Evolutionary conservation across 2,113 vertebrate genomes (phyloP).

Genomic region (Phocoena phocoena): DNA sequence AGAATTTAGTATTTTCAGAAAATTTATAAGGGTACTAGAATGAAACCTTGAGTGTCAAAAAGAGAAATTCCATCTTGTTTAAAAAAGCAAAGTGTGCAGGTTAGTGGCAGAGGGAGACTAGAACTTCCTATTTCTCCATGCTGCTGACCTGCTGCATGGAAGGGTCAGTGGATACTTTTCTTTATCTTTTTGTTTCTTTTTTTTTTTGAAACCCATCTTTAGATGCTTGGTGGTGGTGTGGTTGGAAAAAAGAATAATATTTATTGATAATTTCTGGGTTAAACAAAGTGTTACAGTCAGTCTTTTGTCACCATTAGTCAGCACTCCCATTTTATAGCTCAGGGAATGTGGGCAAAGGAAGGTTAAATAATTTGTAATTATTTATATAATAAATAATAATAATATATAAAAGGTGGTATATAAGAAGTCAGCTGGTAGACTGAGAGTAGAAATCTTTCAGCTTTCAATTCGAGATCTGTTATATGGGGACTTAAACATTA

Average conservation of each 20-base stretch:
- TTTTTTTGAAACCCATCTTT: not conserved
- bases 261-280: not conserved
- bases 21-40: conserved; percentile 34
- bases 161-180: not conserved
- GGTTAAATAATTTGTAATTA: conserved; percentile 30
- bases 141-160: not conserved
- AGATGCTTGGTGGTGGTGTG: not conserved
- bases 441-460: conserved; percentile 20
- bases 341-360: conserved; percentile 7
- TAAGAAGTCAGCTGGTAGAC: conserved; percentile 10
- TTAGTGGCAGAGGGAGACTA: not conserved
- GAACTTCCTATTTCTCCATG: not conserved
- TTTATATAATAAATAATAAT: too few species aligned
- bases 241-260: conserved; percentile 26
- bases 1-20: conserved; percentile 36
- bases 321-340: not conserved
- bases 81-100: not conserved
- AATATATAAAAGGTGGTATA: not conserved
- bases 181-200: not conserved
- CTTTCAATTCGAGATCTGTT: not conserved
- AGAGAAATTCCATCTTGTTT: conserved; percentile 43
- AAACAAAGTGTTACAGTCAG: not conserved
- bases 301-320: not conserved
- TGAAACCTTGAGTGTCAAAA: conserved; percentile 39
- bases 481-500: not conserved